Base-by-base conservation (phyloP, 2,113 vertebrate species). In the Hirundichthys speculiger region DNA sequence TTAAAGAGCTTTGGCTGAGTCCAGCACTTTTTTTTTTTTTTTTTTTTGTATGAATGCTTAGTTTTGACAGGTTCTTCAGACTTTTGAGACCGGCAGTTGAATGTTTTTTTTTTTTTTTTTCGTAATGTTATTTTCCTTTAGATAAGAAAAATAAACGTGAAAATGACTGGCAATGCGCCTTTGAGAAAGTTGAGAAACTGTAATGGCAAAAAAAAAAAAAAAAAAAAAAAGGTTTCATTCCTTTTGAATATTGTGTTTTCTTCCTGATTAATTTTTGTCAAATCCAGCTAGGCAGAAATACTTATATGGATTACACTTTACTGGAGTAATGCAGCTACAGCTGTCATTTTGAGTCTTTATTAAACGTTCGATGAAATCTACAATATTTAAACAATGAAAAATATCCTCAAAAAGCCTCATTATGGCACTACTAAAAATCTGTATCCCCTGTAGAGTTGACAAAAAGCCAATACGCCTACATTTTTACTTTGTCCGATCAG, bases 21-120 rank as follows among this genome's bases (percentile, higher is more conserved):
- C 18, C 15, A 15, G 69, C 80, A 80, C 73, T 62, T 81, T 81
- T 75, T 10, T 27, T 8, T 81, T 77, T 59, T 67, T 56, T 51
- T n/a, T 80, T 75, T 80, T 65, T 49, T 57, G 43, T 42, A 63
- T 62, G 47, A 83, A 73, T 68, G 70, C 77, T 71, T 49, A 47
- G 48, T 59, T 60, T 83, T 75, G 45, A 70, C 1, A 10, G 46
- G 49, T 24, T 60, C 55, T 59, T 68, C 40, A 24, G 30, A 38
- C 21, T n/a, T 27, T 38, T 30, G n/a, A 69, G 48, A 43, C 47
- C 12, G 2, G 69, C 69, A 63, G 18, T 43, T 63, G 48, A 18
- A 42, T 46, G 9, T 34, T 18, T 15, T 18, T 40, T 12, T 40
- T 2, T 40, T 12, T 68, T 68, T 63, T 65, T 63, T 45, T 51